Evolutionary conservation across 2,113 vertebrate genomes (phyloP).

Genomic region (Nipponia nippon): DNA sequence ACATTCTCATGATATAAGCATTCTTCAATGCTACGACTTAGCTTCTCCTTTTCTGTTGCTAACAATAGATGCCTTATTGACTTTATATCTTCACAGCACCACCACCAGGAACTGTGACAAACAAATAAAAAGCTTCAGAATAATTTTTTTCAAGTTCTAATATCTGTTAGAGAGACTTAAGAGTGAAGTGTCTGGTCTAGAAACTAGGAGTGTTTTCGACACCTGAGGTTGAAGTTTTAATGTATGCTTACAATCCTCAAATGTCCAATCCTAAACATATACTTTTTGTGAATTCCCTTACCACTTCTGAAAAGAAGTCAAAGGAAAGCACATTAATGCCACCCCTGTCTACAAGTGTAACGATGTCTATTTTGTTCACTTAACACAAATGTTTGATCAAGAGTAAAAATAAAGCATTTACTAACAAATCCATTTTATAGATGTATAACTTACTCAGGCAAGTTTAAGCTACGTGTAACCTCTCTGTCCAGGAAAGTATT

Average conservation of each 20-base stretch:
- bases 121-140: not conserved
- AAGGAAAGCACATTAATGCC: not conserved
- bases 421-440: not conserved
- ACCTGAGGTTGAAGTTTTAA: not conserved
- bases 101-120: not conserved
- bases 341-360: not conserved
- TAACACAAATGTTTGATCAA: not conserved
- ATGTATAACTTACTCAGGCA: conserved; percentile 73
- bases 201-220: not conserved
- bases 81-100: not conserved
- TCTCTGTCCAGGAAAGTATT: conserved; percentile 86
- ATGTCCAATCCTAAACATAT: not conserved
- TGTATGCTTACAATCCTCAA: not conserved
- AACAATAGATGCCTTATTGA: not conserved
- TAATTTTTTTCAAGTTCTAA: not conserved
- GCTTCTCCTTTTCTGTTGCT: not conserved
- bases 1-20: not conserved
- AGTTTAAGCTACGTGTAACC: conserved; percentile 70
- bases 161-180: not conserved
- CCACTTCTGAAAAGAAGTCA: not conserved
- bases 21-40: not conserved
- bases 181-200: not conserved
- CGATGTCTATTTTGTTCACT: not conserved
- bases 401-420: not conserved
- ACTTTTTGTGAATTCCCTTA: not conserved